Percentiles rank a stretch among this genome's conserved stretches.
These are phyloP conservation scores for Onychomys torridus DNA, from an alignment of 2,797 vertebrate species.

Conservation along the genomic window DNA sequence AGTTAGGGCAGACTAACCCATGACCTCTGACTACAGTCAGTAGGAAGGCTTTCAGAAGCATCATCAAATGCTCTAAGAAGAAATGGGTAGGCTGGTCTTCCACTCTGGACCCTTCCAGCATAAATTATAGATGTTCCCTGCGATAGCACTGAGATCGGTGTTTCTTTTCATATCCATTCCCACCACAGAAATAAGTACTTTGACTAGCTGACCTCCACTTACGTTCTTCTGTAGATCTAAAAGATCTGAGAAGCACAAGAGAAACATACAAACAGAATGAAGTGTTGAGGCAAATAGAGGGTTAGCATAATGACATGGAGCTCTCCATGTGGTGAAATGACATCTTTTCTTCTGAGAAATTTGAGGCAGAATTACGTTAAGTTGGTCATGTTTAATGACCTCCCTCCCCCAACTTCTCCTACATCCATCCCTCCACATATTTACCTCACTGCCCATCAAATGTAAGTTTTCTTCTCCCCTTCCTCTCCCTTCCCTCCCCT, in stretches of 20 bases:
- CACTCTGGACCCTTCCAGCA: background rate
- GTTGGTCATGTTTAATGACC: background rate
- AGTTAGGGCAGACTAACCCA: background rate
- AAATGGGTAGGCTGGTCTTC: slow-evolving; percentile 31
- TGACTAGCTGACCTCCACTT: slow-evolving; percentile 20
- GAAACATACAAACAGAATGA: background rate
- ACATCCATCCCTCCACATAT: background rate
- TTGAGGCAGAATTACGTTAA: background rate
- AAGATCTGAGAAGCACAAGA: slow-evolving; percentile 5
- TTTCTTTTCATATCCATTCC: background rate
- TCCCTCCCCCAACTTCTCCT: no score
- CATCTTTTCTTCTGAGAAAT: background rate
- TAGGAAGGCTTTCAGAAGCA: background rate
- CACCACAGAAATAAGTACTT: background rate
- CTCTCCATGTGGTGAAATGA: background rate
- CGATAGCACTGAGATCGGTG: background rate
- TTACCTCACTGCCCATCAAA: no score
- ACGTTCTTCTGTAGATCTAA: background rate
- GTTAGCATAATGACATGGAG: background rate
- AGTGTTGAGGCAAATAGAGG: background rate
- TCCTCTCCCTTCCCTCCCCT: no score
- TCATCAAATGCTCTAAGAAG: background rate
- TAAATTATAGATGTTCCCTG: background rate
- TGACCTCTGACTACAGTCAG: slow-evolving; percentile 11
- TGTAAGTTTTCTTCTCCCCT: background rate